phyloP scores from a whole-genome alignment of 2,888 invertebrate genomes.

The Scotopteryx bipunctaria region DNA sequence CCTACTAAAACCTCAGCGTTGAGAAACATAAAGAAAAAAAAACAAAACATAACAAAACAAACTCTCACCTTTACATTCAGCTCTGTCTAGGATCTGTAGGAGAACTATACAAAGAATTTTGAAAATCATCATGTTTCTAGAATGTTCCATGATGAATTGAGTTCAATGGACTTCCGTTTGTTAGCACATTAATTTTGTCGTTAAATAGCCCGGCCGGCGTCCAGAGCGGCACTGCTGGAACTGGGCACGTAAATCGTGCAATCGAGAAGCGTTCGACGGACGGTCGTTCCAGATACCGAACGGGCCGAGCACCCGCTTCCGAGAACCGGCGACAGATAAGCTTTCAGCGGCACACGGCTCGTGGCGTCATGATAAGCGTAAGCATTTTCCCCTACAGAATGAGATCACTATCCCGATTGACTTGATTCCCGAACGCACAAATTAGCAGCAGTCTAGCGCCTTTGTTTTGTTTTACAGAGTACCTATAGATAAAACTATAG shows the following conservation, averaged over 20 bases:
- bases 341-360: constrained; percentile 32
- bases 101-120: constrained; percentile 44
- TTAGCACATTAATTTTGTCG: constrained; percentile 49
- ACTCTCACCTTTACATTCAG: constrained; percentile 48
- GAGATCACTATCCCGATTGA: constrained; percentile 34
- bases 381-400: constrained; percentile 32
- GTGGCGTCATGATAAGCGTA: constrained; percentile 26
- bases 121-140: constrained; percentile 48
- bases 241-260: not conserved
- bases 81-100: constrained; percentile 35
- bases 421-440: not conserved
- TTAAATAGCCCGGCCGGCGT: constrained; percentile 48
- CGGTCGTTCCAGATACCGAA: constrained; percentile 57
- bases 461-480: too few relatives aligned
- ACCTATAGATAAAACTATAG: too few relatives aligned
- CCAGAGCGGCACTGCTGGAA: constrained; percentile 19
- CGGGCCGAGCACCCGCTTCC: constrained; percentile 63
- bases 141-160: constrained; percentile 45
- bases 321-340: constrained; percentile 56
- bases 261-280: constrained; percentile 16
- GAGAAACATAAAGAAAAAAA: not conserved
- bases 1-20: not conserved
- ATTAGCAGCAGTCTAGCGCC: too few relatives aligned
- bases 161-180: constrained; percentile 56
- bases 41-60: constrained; percentile 8